phyloP scores from a whole-genome alignment of 1,140 invertebrate genomes.

The Eriosoma lanigerum region DNA sequence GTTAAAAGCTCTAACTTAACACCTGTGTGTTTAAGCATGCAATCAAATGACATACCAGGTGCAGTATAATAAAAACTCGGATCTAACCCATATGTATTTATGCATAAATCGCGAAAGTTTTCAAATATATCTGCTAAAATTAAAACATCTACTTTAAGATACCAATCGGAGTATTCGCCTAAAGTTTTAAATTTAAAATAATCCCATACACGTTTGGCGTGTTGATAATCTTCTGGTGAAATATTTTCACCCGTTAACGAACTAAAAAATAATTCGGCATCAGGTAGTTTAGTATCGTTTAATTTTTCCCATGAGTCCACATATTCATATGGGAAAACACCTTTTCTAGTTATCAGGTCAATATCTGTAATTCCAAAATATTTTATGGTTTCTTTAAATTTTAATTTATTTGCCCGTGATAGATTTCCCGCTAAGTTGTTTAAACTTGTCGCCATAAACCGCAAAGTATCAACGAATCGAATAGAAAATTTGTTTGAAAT shows the following conservation, averaged over 20 bases:
- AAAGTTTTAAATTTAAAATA: conserved; percentile 57
- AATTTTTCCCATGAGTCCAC: conserved; percentile 55
- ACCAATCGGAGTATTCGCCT: conserved; percentile 59
- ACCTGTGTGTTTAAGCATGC: conserved; percentile 20
- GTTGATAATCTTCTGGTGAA: conserved; percentile 57
- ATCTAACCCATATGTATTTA: background rate
- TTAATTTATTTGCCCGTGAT: background rate
- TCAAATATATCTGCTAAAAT: conserved; percentile 59
- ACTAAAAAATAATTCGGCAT: conserved; percentile 57
- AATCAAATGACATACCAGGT: background rate
- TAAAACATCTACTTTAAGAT: conserved; percentile 60
- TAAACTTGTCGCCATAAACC: conserved; percentile 52
- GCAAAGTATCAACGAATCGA: conserved; percentile 54
- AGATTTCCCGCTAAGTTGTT: background rate
- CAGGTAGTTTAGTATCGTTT: conserved; percentile 56
- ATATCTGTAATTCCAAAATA: conserved; percentile 9
- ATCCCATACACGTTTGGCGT: conserved; percentile 58
- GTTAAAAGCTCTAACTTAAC: background rate
- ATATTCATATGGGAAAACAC: conserved; percentile 56
- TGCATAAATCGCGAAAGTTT: conserved; percentile 59
- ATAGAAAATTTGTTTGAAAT: background rate
- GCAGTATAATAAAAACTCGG: conserved; percentile 37
- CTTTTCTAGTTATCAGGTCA: conserved; percentile 52
- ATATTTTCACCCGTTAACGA: conserved; percentile 54
- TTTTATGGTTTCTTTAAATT: background rate